Evolutionary conservation across 2,113 vertebrate species (phyloP), one percentile per base, ranked within the genome.

Genomic region (Coracopsis vasa): DNA sequence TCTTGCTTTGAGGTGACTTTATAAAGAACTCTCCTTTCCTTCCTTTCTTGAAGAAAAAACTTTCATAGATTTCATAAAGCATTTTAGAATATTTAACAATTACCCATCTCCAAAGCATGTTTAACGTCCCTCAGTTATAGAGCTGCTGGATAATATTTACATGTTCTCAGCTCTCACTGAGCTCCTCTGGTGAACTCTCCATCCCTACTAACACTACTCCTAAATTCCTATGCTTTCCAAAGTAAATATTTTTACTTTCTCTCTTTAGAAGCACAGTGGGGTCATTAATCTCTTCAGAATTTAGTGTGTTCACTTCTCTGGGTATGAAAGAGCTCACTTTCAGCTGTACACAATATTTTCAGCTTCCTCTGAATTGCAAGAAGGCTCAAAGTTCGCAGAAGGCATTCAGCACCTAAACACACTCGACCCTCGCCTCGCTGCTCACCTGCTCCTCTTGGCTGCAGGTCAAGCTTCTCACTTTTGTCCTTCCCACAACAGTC

Each of bases 231-330:
- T 18, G 67, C 54, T 88, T 90, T 50, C 27, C 51, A 78, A 88
- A 94, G 85, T 92, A 96, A 96, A 90, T 90, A 92, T 91, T 96
- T 86, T 88, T 67, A 60, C 75, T 95, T 88, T 71, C 72, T 70
- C 88, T 80, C 80, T 85, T 89, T 87, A 53, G 54, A 90, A 86
- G 50, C 64, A 44, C 39, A 80, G 2, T 74, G 54, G 37, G 95
- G 60, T 47, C 72, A 91, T 78, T 67, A 90, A 92, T 81, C 72
- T 73, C 35, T 75, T 91, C 72, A 92, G 79, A 90, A 88, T 80
- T 28, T 13, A 70, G 10, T 27, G 75, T 44, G 83, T 94, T 80
- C 19, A 48, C 71, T 41, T 74, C 58, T 88, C 61, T n/a, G 13
- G 20, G 27, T 78, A 86, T 80, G 54, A 90, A 88, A 93, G 60